Conservation (phyloP, 2,888 invertebrate species). For the Allolobophora icterica region DNA sequence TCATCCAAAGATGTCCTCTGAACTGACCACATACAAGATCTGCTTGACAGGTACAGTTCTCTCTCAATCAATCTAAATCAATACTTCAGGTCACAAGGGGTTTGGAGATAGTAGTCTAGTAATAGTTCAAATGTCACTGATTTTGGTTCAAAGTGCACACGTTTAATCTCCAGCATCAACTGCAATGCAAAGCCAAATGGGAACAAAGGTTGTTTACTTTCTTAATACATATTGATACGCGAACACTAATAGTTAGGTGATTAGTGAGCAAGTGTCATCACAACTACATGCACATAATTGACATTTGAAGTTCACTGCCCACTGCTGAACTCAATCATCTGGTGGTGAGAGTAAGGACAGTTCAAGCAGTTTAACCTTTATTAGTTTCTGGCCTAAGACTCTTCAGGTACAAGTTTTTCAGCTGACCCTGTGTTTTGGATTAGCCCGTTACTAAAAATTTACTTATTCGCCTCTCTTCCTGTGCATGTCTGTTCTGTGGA, state of each 20-base stretch:
- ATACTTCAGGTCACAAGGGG: neutral
- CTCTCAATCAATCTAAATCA: neutral
- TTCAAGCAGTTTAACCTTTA: neutral
- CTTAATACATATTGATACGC: neutral
- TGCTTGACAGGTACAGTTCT: neutral
- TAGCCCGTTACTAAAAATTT: neutral
- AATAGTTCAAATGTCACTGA: neutral
- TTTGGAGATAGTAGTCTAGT: neutral
- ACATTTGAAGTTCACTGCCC: neutral
- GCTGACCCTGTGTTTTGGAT: no score
- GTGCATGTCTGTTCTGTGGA: neutral
- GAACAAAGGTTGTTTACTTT: neutral
- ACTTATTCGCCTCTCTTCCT: neutral
- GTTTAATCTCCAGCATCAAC: neutral
- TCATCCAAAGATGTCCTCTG: neutral
- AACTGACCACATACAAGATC: neutral
- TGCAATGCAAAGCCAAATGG: no score
- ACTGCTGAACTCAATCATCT: neutral
- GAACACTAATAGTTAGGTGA: neutral
- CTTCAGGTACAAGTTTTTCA: neutral
- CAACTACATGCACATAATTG: neutral
- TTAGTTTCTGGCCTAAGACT: neutral
- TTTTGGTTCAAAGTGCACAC: neutral
- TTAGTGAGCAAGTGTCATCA: neutral
- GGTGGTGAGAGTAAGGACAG: neutral